A percentile compares a stretch with the other conserved stretches of the same genome.
These are phyloP conservation scores for Glaucidium brasilianum DNA, from an alignment of 2,113 vertebrate species.

Conservation along the genomic window DNA sequence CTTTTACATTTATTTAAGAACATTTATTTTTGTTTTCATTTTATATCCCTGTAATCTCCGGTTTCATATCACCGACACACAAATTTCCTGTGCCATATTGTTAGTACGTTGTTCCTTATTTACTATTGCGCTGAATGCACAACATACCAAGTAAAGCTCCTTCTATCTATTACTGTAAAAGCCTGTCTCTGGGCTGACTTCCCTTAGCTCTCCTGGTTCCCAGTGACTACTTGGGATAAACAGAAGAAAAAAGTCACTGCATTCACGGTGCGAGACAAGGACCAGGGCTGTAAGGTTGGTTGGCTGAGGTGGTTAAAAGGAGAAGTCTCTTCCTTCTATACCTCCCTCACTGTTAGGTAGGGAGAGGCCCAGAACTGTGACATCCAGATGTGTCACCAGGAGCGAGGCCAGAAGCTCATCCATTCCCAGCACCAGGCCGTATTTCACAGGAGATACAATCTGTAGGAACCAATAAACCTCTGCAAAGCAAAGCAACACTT, in stretches of 20 bases:
- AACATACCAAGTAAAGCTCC: neutral
- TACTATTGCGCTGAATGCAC: neutral
- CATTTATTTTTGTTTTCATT: neutral
- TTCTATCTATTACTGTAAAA: neutral
- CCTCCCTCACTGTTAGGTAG: neutral
- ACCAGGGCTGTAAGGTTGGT: neutral
- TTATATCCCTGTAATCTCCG: neutral
- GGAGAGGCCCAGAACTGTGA: neutral
- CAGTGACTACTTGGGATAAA: neutral
- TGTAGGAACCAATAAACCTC: constrained; percentile 12
- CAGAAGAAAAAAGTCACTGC: neutral
- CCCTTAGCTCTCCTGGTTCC: neutral
- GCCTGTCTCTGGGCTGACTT: neutral
- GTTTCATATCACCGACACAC: neutral
- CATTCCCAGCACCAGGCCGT: neutral
- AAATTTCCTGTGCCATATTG: neutral
- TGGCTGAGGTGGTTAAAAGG: neutral
- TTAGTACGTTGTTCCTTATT: neutral
- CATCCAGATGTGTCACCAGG: neutral
- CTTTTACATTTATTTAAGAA: neutral
- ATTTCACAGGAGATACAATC: constrained; percentile 36
- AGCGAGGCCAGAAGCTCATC: neutral
- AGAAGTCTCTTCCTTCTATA: neutral
- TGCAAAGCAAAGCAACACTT: neutral
- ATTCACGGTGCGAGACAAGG: neutral